Percentiles rank a stretch among this genome's conserved stretches.
Conservation (phyloP, 2,113 vertebrate genomes). For the Nesospiza acunhae region DNA sequence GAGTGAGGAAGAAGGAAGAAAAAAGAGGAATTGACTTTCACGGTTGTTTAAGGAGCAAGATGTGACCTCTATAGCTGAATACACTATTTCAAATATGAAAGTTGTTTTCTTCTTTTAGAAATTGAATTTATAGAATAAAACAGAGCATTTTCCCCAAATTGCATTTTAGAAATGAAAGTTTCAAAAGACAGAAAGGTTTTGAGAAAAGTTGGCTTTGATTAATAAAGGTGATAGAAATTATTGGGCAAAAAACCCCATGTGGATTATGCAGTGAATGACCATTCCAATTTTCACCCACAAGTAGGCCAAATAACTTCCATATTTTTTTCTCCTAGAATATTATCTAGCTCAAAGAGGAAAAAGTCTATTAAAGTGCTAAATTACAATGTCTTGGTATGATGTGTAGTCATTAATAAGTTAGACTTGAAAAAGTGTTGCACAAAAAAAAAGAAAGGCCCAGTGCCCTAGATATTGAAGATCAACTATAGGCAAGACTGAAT, state of each 20-base stretch:
- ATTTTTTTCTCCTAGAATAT: not conserved
- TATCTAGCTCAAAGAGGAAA: not conserved
- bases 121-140: not conserved
- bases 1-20: not conserved
- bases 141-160: not conserved
- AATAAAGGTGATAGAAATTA: not conserved
- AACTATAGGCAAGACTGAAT: not conserved
- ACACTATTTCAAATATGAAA: not conserved
- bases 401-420: not conserved
- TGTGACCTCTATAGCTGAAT: not conserved
- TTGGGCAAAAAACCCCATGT: not conserved
- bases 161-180: not conserved
- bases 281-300: not conserved
- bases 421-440: not conserved
- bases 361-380: not conserved
- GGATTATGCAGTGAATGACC: not conserved
- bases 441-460: not conserved
- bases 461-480: slow-evolving; percentile 26
- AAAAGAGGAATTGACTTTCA: not conserved
- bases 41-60: not conserved
- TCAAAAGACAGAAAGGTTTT: not conserved
- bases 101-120: not conserved
- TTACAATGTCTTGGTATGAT: not conserved
- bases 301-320: not conserved
- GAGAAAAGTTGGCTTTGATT: not conserved